Evolutionary conservation across 2,113 vertebrate species (phyloP).

Genomic region (Mystacornis crossleyi): DNA sequence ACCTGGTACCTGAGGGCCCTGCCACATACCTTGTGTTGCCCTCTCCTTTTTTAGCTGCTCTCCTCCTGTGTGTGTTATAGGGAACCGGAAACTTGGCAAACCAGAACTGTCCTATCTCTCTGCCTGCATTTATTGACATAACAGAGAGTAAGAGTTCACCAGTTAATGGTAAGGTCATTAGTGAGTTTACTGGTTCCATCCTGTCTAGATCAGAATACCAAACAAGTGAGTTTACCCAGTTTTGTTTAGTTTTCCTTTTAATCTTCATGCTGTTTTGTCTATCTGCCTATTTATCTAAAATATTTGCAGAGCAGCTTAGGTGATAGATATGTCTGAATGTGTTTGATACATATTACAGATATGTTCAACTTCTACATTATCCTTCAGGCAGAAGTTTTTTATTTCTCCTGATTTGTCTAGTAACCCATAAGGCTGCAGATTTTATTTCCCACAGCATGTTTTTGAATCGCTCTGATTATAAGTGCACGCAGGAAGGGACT

Average conservation of each 20-base stretch:
- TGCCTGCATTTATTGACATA: not conserved
- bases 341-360: not conserved
- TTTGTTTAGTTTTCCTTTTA: slow-evolving; percentile 26
- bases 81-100: not conserved
- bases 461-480: not conserved
- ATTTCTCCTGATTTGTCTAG: not conserved
- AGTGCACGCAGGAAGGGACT: not conserved
- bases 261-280: not conserved
- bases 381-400: not conserved
- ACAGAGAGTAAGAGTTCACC: not conserved
- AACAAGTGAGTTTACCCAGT: not conserved
- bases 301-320: slow-evolving; percentile 12
- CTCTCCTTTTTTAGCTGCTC: not conserved
- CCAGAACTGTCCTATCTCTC: not conserved
- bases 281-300: slow-evolving; percentile 13
- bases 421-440: not conserved
- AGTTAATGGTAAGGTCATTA: not conserved
- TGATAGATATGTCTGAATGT: not conserved
- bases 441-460: not conserved
- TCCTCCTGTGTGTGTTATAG: not conserved
- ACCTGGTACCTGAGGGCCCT: not conserved
- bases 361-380: not conserved
- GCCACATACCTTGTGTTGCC: not conserved
- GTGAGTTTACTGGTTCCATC: not conserved
- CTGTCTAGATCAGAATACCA: not conserved